A percentile compares a stretch with the other conserved stretches of the same genome.
Conservation (phyloP, 2,113 vertebrate genomes). For the Hemicordylus capensis region DNA sequence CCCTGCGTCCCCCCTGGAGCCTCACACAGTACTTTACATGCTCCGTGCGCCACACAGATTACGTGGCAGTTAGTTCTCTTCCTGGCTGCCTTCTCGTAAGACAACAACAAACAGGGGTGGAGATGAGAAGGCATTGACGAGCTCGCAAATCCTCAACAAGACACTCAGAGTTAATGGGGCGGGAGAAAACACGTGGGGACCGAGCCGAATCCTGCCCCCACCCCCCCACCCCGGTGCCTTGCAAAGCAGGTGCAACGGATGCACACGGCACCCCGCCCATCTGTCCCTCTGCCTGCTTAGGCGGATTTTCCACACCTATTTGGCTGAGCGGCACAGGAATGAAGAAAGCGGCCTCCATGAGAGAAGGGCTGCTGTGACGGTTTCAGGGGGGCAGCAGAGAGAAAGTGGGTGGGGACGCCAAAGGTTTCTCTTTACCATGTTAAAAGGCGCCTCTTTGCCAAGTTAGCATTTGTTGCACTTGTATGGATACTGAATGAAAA, state of each 20-base stretch:
- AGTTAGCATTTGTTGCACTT: no score
- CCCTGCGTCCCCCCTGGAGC: no score
- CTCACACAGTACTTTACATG: no score
- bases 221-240: not conserved
- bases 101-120: not conserved
- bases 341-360: no score
- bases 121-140: not conserved
- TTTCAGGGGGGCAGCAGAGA: no score
- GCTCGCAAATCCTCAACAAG: not conserved
- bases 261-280: not conserved
- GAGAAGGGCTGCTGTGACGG: no score
- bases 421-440: no score
- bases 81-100: not conserved
- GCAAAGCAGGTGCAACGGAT: not conserved
- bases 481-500: no score
- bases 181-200: not conserved
- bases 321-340: no score
- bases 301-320: not conserved
- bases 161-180: not conserved
- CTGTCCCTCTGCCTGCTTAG: not conserved
- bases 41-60: not conserved
- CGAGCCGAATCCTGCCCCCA: not conserved
- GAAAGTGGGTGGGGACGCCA: no score
- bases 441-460: no score
- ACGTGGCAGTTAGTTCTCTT: not conserved